Evolutionary conservation across 2,797 vertebrate genomes (phyloP).

Genomic region (Chaenodraco wilsoni): DNA sequence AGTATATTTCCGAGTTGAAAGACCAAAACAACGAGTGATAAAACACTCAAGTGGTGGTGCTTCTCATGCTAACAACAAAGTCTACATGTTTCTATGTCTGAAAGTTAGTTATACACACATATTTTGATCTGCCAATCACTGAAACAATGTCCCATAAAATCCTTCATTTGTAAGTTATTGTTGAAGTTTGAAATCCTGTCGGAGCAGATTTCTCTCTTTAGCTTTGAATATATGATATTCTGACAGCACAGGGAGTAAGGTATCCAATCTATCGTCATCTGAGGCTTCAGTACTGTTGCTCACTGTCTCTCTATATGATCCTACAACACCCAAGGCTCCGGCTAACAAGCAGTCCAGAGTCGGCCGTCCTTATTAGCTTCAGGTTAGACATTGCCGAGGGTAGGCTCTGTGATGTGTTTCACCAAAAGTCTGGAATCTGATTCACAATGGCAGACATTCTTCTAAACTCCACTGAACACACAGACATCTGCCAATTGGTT

Average conservation of each 20-base stretch:
- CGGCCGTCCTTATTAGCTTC: constrained; percentile 50
- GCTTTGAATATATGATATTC: not conserved
- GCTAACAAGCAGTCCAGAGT: constrained; percentile 60
- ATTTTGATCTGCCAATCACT: not conserved
- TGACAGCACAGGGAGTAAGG: constrained; percentile 26
- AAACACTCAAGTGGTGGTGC: not conserved
- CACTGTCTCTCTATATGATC: constrained; percentile 39
- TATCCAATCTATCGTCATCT: constrained; percentile 13
- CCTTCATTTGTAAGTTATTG: too few species aligned
- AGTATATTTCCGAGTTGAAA: too few species aligned
- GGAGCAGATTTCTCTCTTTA: not conserved
- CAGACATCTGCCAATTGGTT: constrained; percentile 40
- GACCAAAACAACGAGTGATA: not conserved
- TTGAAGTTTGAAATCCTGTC: constrained; percentile 1
- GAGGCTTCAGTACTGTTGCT: constrained; percentile 9
- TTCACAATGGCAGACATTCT: constrained; percentile 28
- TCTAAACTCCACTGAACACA: constrained; percentile 33
- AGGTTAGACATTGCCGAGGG: constrained; percentile 29
- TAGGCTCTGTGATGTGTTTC: constrained; percentile 33
- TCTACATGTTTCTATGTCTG: too few species aligned
- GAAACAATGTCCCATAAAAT: not conserved
- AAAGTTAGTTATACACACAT: too few species aligned
- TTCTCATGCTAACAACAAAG: not conserved
- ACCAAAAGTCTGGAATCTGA: constrained; percentile 35
- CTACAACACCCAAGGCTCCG: constrained; percentile 22